Evolutionary conservation across 2,888 invertebrate genomes (phyloP).

Genomic region (Myopa tessellatipennis): DNA sequence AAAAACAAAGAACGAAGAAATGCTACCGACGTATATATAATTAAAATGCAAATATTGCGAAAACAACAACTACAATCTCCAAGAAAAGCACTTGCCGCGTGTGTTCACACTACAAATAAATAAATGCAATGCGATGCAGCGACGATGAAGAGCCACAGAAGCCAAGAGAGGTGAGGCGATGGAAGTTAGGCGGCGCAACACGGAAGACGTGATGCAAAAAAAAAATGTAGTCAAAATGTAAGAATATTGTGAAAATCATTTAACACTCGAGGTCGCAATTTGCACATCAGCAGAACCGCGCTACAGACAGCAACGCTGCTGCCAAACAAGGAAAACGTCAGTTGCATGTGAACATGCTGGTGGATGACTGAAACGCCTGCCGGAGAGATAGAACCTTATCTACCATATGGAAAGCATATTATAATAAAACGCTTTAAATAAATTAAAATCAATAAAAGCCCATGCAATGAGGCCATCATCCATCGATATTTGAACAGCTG

Average conservation of each 20-base stretch:
- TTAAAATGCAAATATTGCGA: slow-evolving; percentile 15
- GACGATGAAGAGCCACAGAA: not conserved
- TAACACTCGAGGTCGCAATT: no score
- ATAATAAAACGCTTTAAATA: not conserved
- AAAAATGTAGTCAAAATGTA: no score
- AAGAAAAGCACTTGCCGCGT: not conserved
- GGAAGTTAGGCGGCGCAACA: not conserved
- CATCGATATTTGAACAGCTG: slow-evolving; percentile 2
- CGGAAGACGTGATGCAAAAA: not conserved
- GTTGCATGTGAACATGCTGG: no score
- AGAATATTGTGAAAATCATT: no score
- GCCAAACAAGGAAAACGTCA: no score
- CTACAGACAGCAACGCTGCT: no score
- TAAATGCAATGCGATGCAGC: slow-evolving; percentile 9
- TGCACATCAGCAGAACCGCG: no score
- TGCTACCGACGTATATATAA: not conserved
- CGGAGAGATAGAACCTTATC: no score
- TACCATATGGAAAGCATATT: not conserved
- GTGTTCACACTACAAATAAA: not conserved
- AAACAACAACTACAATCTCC: slow-evolving; percentile 1
- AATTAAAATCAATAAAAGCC: not conserved
- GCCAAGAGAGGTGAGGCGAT: not conserved
- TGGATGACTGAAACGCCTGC: no score
- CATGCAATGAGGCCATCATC: not conserved
- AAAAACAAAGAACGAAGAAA: slow-evolving; percentile 6